Base-by-base conservation (phyloP, 2,797 vertebrate species). In the Chaunax sp. region DNA sequence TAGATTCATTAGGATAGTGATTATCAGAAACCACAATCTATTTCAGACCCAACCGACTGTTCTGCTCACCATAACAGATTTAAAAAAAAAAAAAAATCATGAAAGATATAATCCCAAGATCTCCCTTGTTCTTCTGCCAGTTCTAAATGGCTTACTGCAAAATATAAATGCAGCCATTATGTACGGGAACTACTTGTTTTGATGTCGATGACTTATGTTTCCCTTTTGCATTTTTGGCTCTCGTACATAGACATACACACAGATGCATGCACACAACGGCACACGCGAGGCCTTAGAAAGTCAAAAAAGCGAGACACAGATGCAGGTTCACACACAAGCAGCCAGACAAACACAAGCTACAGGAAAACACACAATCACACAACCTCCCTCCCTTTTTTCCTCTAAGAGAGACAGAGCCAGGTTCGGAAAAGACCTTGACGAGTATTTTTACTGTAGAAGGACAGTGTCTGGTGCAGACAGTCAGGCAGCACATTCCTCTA, bases 71-170 rank as follows among this genome's bases (percentile, higher is more conserved):
- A 58, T 77, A 75, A 74, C 37, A 40, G 19, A 78, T 80, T 74
- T 57, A 59, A 81, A 81, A 33, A 37, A 37, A 58, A 81, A 81
- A 33, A 43, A 43, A 43, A 3, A 80, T 85, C 87, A 87, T 75
- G 71, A 87, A 82, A 81, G 87, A 89, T 74, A 86, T 55, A 89
- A 89, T 90, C 85, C 84, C 58, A 47, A 64, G 60, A 69, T 65
- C 84, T 69, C 50, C 89, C 88, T 92, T 93, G 89, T 91, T 92
- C 88, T 72, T 69, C 35, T 84, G 91, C 93, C 92, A 88, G 74
- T 41, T 78, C 77, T 85, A 87, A 90, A 92, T 85, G 75, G 76
- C 81, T 92, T 89, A 87, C 85, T 72, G 86, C 83, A 92, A 90
- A 87, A 83, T 73, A 82, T 67, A 88, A 89, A 89, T 57, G 78